A percentile compares a stretch with the other conserved stretches of the same genome.
phyloP scores from a whole-genome alignment of 2,888 invertebrate genomes.

The Liopterus haemorrhoidalis region DNA sequence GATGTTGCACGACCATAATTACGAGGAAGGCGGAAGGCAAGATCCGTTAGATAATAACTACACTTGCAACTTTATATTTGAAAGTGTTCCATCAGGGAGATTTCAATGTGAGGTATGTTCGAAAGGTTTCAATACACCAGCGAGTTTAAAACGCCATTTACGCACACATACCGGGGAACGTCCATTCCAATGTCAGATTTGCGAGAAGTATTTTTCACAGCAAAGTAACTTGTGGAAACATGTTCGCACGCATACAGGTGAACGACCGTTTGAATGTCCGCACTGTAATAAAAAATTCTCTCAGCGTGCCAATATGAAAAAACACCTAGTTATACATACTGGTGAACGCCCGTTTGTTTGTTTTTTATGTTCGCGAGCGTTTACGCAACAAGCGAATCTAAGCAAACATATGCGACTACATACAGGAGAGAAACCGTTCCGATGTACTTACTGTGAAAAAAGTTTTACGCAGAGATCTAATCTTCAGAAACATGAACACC shows the following conservation, averaged over 20 bases:
- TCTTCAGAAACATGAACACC: conserved; percentile 28
- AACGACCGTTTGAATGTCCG: conserved; percentile 31
- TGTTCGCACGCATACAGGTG: conserved; percentile 31
- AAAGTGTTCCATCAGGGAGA: conserved; percentile 3
- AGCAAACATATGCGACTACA: conserved; percentile 32
- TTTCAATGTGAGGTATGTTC: conserved; percentile 23
- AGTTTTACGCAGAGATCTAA: conserved; percentile 30
- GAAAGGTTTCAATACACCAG: conserved; percentile 27
- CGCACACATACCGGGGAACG: conserved; percentile 29
- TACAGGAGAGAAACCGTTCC: conserved; percentile 31
- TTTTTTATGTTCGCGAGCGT: conserved; percentile 28
- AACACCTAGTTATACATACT: conserved; percentile 31
- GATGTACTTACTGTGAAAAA: conserved; percentile 27
- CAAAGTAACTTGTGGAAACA: conserved; percentile 33
- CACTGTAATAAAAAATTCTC: conserved; percentile 32
- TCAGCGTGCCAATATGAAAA: conserved; percentile 33
- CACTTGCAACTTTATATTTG: conserved; percentile 8
- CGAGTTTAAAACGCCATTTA: conserved; percentile 28
- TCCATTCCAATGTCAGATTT: conserved; percentile 31
- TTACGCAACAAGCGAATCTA: conserved; percentile 33
- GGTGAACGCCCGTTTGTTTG: conserved; percentile 32
- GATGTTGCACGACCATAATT: conserved; percentile 16
- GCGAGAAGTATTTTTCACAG: conserved; percentile 31
- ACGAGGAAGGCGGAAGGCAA: conserved; percentile 8
- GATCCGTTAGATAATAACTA: conserved; percentile 3